These are phyloP conservation scores for Propithecus deckenii DNA, from an alignment of 2,797 vertebrate species.

Conservation along the genomic window DNA sequence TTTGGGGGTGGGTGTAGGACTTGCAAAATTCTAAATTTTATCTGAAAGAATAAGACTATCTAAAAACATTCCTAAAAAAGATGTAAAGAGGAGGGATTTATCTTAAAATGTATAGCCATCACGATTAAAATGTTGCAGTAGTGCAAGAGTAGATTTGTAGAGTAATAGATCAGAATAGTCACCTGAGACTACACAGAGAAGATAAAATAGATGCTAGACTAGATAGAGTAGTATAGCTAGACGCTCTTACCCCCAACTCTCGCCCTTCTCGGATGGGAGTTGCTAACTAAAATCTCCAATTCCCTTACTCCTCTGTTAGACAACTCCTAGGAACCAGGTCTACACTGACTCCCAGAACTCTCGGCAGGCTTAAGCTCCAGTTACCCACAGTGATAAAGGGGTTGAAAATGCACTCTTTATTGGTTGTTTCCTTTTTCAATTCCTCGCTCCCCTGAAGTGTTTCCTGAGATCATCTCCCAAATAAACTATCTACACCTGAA, in stretches of 20 bases:
- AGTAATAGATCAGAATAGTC: neutral
- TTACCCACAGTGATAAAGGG: neutral
- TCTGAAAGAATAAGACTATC: neutral
- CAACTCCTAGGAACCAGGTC: neutral
- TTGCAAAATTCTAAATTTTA: constrained; percentile 11
- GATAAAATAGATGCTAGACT: neutral
- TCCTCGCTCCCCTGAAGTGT: neutral
- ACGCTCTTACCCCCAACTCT: neutral
- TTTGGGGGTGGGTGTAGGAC: neutral
- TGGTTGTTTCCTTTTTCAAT: neutral
- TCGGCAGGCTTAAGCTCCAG: neutral
- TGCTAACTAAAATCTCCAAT: neutral
- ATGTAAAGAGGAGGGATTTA: neutral
- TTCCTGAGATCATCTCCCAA: neutral
- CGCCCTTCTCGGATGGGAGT: neutral
- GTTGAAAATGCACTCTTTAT: neutral
- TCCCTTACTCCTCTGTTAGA: neutral
- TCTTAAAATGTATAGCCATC: neutral
- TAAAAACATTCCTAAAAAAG: neutral
- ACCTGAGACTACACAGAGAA: neutral
- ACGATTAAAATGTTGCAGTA: neutral
- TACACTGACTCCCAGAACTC: neutral
- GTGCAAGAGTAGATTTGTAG: neutral
- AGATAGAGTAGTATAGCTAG: neutral
- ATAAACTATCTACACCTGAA: neutral